Conservation (phyloP, 2,888 invertebrate species). For the Acronicta psi region DNA sequence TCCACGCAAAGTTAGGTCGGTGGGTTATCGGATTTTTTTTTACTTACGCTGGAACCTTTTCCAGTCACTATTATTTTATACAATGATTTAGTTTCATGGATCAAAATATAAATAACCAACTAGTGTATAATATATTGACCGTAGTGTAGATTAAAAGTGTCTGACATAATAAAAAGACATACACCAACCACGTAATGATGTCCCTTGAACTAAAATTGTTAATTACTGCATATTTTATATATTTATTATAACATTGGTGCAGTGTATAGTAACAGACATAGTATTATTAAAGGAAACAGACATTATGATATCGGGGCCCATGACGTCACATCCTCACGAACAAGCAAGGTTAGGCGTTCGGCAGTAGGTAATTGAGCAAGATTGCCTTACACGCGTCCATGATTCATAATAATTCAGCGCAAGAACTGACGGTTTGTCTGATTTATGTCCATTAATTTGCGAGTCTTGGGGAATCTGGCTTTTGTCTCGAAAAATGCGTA, state of each 20-base stretch:
- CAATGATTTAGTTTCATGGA: too few species aligned
- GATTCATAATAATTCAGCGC: slow-evolving; percentile 73
- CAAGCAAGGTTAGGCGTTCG: slow-evolving; percentile 68
- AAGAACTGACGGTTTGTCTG: slow-evolving; percentile 59
- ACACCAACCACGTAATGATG: background rate
- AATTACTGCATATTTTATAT: slow-evolving; percentile 15
- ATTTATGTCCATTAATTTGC: slow-evolving; percentile 68
- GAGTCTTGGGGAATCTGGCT: slow-evolving; percentile 47
- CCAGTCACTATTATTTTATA: too few species aligned
- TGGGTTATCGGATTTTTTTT: slow-evolving; percentile 76
- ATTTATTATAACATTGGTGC: too few species aligned
- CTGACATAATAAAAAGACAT: too few species aligned
- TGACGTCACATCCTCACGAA: slow-evolving; percentile 72
- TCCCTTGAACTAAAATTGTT: slow-evolving; percentile 13
- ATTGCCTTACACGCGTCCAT: slow-evolving; percentile 74
- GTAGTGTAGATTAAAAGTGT: background rate
- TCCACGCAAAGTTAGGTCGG: slow-evolving; percentile 72
- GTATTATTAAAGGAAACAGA: slow-evolving; percentile 59
- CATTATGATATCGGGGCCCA: slow-evolving; percentile 56
- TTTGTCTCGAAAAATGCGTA: slow-evolving; percentile 36
- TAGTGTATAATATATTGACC: background rate
- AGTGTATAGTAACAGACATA: slow-evolving; percentile 42
- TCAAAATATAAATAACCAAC: too few species aligned
- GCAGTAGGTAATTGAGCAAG: slow-evolving; percentile 75
- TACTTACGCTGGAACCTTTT: slow-evolving; percentile 2